Evolutionary conservation across 2,888 invertebrate species (phyloP), one percentile per base, ranked within the genome.

Genomic region (Parnassius glacialis): DNA sequence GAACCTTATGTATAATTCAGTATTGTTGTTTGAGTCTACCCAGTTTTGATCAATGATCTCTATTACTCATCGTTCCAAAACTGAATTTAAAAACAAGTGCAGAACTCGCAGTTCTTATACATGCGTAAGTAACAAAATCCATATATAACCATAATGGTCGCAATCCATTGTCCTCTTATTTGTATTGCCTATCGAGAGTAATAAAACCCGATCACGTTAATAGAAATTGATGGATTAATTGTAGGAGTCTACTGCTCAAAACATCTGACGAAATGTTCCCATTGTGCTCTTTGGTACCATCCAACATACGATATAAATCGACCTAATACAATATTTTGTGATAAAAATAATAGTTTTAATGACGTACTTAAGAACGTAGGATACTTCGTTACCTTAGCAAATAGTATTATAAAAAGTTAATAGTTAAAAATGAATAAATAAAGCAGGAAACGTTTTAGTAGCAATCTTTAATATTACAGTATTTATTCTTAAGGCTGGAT

Each of bases 211-310:
- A 66, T 64, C 50, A 61, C 55, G 69, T 71, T 78, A 79, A 84
- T 82, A 66, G 75, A 71, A 64, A 58, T 64, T 83, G 84, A 88
- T 87, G 73, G 78, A 84, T 82, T 86, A 87, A 89, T 86, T 85
- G 84, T 67, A 70, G 64, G 79, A 80, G 77, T 83, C 83, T 82
- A 67, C 63, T 65, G 55, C 41, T 57, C 42, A 3, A 20, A 2
- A 50, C 50, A 44, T 58, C 45, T 54, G 41, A 52, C 51, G 13
- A 42, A 47, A 51, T 55, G 43, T 57, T 51, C 34, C 13, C 42
- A 10, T 16, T 52, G 16, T 56, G 42, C n/a, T n/a, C 47, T 47
- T 12, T 13, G 34, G 34, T 34, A 34, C 7, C 34, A 7, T 7
- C 34, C 34, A 34, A 34, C 7, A 34, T 34, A 0, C 34, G 7